A percentile compares a stretch with the other conserved stretches of the same genome.
phyloP scores from a whole-genome alignment of 2,888 invertebrate species.

The Nysson spinosus region DNA sequence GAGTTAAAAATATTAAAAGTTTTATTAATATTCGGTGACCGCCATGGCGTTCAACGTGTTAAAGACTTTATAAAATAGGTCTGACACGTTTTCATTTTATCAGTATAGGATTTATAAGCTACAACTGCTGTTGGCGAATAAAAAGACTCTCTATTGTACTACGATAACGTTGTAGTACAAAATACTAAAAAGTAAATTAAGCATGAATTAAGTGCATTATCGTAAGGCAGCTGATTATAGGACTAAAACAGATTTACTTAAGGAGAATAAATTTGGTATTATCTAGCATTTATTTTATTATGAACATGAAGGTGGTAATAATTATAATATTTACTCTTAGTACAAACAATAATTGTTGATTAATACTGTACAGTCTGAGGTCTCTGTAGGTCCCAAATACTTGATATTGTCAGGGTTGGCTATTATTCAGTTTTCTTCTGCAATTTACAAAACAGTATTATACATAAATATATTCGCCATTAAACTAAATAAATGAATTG shows the following conservation, averaged over 20 bases:
- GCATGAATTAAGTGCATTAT: slow-evolving; percentile 60
- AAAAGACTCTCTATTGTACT: slow-evolving; percentile 23
- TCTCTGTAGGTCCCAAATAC: slow-evolving; percentile 72
- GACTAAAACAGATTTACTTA: slow-evolving; percentile 47
- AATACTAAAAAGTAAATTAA: slow-evolving; percentile 1
- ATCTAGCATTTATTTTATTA: slow-evolving; percentile 77
- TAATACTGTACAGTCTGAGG: slow-evolving; percentile 78
- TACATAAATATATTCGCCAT: slow-evolving; percentile 48
- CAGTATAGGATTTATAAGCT: slow-evolving; percentile 24
- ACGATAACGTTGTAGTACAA: slow-evolving; percentile 20
- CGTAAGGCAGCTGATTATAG: slow-evolving; percentile 61
- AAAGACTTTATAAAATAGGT: too few relatives aligned
- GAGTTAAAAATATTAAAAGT: too few relatives aligned
- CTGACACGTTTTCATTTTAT: slow-evolving; percentile 12
- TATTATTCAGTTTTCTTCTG: slow-evolving; percentile 75
- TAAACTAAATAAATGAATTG: slow-evolving; percentile 46
- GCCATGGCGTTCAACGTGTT: too few relatives aligned
- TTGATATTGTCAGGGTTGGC: slow-evolving; percentile 76
- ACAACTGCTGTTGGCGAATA: slow-evolving; percentile 19
- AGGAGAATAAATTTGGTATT: slow-evolving; percentile 73
- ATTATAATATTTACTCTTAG: slow-evolving; percentile 75
- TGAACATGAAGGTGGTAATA: slow-evolving; percentile 73
- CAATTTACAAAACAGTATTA: slow-evolving; percentile 64
- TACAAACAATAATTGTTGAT: slow-evolving; percentile 76
- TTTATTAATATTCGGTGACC: too few relatives aligned